phyloP scores from a whole-genome alignment of 1,140 invertebrate genomes.

The Neuroterus valhalla region DNA sequence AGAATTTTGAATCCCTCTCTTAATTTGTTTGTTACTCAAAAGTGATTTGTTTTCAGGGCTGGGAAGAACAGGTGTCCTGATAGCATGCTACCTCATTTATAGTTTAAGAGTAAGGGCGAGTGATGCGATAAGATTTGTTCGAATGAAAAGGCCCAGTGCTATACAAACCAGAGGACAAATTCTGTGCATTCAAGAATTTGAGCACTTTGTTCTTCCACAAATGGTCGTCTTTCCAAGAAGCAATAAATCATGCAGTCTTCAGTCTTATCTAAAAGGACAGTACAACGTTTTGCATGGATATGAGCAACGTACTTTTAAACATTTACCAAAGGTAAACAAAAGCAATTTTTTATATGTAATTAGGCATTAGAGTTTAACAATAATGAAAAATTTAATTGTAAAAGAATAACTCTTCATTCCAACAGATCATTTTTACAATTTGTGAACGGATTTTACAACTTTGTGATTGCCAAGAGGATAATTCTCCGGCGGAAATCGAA shows the following conservation, averaged over 20 bases:
- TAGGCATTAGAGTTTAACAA: no score
- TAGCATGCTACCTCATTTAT: constrained; percentile 91
- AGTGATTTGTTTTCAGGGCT: constrained; percentile 76
- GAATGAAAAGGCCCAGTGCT: constrained; percentile 84
- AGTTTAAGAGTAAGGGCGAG: constrained; percentile 84
- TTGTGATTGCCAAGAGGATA: constrained; percentile 78
- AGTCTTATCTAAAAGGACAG: constrained; percentile 85
- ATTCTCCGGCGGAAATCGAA: constrained; percentile 68
- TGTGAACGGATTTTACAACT: constrained; percentile 86
- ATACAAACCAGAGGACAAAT: constrained; percentile 91
- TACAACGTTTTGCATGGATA: constrained; percentile 85
- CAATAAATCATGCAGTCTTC: constrained; percentile 79
- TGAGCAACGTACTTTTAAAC: constrained; percentile 85
- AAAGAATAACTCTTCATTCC: constrained; percentile 33
- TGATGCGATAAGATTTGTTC: constrained; percentile 88
- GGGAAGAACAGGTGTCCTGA: constrained; percentile 90
- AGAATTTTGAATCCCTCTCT: background rate
- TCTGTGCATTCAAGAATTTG: constrained; percentile 87
- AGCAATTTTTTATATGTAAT: no score
- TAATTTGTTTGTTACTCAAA: background rate
- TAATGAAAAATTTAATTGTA: no score
- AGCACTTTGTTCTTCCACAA: constrained; percentile 87
- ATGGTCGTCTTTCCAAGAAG: constrained; percentile 83
- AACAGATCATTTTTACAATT: constrained; percentile 83
- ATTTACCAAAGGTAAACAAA: constrained; percentile 88